phyloP scores from a whole-genome alignment of 2,797 vertebrate genomes.

The Nyctibius grandis region DNA sequence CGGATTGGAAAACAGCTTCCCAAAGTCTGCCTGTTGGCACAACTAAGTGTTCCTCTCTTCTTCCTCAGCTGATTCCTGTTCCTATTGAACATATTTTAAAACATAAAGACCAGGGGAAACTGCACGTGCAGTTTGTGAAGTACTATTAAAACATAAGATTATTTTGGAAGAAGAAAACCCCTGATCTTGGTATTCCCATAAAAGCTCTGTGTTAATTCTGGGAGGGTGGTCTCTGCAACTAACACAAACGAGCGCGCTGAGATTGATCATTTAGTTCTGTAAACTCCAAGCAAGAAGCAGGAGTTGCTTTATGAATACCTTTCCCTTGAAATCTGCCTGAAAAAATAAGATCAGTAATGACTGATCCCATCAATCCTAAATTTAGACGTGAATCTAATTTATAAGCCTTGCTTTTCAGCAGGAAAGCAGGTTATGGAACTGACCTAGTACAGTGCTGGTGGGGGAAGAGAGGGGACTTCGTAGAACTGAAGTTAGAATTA shows the following conservation, averaged over 20 bases:
- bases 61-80: background rate
- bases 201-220: background rate
- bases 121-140: background rate
- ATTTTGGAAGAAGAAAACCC: background rate
- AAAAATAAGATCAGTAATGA: background rate
- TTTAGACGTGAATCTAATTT: conserved; percentile 15
- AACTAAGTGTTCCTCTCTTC: background rate
- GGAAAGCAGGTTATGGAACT: conserved; percentile 16
- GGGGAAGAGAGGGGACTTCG: background rate
- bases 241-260: rapidly evolving
- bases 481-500: background rate
- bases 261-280: background rate
- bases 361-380: background rate
- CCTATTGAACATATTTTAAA: background rate
- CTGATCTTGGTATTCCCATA: background rate
- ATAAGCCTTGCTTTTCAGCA: background rate
- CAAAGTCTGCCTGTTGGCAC: background rate
- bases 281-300: background rate
- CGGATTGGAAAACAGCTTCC: background rate
- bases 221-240: background rate
- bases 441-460: background rate
- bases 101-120: background rate
- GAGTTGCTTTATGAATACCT: background rate
- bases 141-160: rapidly evolving
- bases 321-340: background rate